These are phyloP conservation scores for Notiomystis cincta DNA, from an alignment of 2,113 vertebrate genomes.

Conservation along the genomic window DNA sequence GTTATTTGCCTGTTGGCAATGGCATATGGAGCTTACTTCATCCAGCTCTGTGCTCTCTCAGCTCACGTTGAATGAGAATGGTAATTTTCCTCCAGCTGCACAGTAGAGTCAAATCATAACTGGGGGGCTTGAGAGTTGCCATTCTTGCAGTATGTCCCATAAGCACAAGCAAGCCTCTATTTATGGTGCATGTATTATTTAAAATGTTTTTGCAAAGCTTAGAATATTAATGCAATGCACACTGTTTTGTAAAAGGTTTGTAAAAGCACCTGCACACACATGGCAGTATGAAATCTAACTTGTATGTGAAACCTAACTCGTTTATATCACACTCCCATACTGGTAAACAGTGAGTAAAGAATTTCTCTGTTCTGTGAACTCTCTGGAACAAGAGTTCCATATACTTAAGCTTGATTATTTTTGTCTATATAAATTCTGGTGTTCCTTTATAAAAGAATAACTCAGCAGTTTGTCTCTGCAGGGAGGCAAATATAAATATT, in stretches of 20 bases:
- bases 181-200: background rate
- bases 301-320: background rate
- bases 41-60: background rate
- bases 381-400: background rate
- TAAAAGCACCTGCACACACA: background rate
- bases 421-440: background rate
- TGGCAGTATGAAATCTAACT: background rate
- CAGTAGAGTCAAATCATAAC: background rate
- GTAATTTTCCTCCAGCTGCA: background rate
- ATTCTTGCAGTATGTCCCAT: background rate
- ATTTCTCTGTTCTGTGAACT: background rate
- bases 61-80: background rate
- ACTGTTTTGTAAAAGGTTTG: background rate
- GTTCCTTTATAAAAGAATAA: background rate
- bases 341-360: background rate
- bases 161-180: background rate
- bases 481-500: background rate
- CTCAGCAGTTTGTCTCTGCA: background rate
- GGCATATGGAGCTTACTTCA: background rate
- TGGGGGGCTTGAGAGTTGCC: background rate
- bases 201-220: background rate
- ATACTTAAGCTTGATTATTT: background rate
- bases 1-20: background rate
- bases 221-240: background rate
- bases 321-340: background rate